These are phyloP conservation scores for Ictalurus furcatus DNA, from an alignment of 2,113 vertebrate species.

Conservation along the genomic window DNA sequence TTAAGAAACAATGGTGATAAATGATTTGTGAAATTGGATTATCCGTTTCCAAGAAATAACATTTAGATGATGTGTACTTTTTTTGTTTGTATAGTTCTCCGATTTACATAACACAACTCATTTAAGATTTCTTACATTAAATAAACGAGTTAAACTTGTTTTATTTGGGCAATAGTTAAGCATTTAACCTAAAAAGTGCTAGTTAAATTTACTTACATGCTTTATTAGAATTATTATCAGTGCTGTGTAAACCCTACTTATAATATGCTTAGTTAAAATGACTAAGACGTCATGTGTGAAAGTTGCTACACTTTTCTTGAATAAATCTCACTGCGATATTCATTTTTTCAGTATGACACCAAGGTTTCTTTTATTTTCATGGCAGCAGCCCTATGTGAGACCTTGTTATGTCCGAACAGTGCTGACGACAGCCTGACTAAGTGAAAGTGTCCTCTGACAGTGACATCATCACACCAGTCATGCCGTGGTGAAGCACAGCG, in stretches of 20 bases:
- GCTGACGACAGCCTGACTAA: constrained; percentile 31
- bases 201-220: neutral
- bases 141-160: neutral
- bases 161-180: neutral
- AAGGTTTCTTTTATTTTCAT: neutral
- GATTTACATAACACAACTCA: neutral
- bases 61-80: neutral
- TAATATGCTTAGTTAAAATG: neutral
- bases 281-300: neutral
- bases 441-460: constrained; percentile 32
- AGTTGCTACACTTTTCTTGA: neutral
- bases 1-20: neutral
- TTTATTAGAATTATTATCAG: neutral
- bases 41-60: neutral
- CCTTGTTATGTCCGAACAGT: neutral
- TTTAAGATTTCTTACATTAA: neutral
- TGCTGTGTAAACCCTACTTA: neutral
- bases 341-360: neutral
- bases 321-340: neutral
- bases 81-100: neutral
- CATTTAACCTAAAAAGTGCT: neutral
- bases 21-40: neutral
- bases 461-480: constrained; percentile 46
- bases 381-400: neutral
- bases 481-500: constrained; percentile 8